A percentile compares a stretch with the other conserved stretches of the same genome.
These are phyloP conservation scores for Papio anubis DNA, from an alignment of 2,113 vertebrate genomes.

Conservation along the genomic window DNA sequence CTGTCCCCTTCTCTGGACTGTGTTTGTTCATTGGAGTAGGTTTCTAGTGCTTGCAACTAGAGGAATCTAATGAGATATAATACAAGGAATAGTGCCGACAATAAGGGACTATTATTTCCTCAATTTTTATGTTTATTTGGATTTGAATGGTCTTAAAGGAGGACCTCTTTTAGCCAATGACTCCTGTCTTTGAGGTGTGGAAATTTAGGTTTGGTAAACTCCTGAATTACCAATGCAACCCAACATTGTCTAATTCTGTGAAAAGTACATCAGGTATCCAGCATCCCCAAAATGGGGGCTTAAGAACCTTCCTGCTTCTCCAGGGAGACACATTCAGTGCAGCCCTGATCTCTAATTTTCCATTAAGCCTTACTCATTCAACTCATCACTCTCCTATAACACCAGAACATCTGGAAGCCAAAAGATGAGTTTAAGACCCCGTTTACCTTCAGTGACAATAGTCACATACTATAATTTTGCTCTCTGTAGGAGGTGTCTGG, in stretches of 20 bases:
- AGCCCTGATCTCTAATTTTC: background rate
- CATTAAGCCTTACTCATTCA: background rate
- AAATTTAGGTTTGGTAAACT: background rate
- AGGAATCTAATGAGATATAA: background rate
- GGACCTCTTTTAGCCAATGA: background rate
- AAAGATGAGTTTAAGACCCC: background rate
- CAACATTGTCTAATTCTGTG: background rate
- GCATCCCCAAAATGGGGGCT: background rate
- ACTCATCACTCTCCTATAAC: background rate
- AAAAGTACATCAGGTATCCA: background rate
- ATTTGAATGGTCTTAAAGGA: background rate
- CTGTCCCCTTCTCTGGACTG: background rate
- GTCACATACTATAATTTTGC: background rate
- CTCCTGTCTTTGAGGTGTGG: background rate
- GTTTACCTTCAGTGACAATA: background rate
- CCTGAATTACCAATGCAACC: background rate
- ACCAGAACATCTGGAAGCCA: background rate
- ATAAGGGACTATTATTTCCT: background rate
- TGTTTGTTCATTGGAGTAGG: background rate
- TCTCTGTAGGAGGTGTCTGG: background rate
- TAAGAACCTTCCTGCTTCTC: background rate
- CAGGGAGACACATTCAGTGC: background rate
- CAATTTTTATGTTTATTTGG: background rate
- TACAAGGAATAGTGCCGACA: background rate
- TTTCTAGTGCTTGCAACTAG: background rate